A percentile compares a stretch with the other conserved stretches of the same genome.
Conservation (phyloP, 1,140 invertebrate genomes). For the Habropoda laboriosa region DNA sequence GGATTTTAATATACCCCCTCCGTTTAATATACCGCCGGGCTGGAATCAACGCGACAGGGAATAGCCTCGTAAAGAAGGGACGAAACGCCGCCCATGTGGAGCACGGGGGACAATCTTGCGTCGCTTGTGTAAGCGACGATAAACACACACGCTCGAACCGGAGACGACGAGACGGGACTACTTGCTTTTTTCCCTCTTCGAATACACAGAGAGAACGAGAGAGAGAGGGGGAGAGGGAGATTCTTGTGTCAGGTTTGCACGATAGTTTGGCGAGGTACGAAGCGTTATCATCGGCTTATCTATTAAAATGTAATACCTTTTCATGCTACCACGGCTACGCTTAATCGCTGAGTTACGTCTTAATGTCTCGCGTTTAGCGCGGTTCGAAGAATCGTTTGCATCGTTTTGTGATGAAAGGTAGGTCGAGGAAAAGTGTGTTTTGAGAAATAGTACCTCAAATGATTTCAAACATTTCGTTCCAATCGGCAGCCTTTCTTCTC, state of each 20-base stretch:
- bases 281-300: slow-evolving; percentile 36
- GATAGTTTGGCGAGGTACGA: not conserved
- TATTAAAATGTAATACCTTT: slow-evolving; percentile 51
- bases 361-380: not conserved
- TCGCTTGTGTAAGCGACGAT: slow-evolving; percentile 58
- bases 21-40: slow-evolving; percentile 21
- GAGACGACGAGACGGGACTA: slow-evolving; percentile 19
- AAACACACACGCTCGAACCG: slow-evolving; percentile 52
- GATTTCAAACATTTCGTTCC: too few relatives aligned
- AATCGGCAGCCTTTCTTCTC: too few relatives aligned
- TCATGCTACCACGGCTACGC: not conserved
- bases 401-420: not conserved
- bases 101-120: slow-evolving; percentile 50
- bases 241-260: not conserved
- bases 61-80: slow-evolving; percentile 38
- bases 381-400: too few relatives aligned
- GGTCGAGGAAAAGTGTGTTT: too few relatives aligned
- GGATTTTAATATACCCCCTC: slow-evolving; percentile 36
- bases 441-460: not conserved
- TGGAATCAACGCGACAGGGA: slow-evolving; percentile 16
- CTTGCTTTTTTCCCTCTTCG: not conserved
- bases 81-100: slow-evolving; percentile 6
- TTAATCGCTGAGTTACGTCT: not conserved
- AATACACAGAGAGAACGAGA: too few relatives aligned
- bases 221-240: too few relatives aligned